A percentile compares a stretch with the other conserved stretches of the same genome.
These are phyloP conservation scores for Drosophila ohnishii DNA, from an alignment of 1,140 invertebrate genomes.

Conservation along the genomic window DNA sequence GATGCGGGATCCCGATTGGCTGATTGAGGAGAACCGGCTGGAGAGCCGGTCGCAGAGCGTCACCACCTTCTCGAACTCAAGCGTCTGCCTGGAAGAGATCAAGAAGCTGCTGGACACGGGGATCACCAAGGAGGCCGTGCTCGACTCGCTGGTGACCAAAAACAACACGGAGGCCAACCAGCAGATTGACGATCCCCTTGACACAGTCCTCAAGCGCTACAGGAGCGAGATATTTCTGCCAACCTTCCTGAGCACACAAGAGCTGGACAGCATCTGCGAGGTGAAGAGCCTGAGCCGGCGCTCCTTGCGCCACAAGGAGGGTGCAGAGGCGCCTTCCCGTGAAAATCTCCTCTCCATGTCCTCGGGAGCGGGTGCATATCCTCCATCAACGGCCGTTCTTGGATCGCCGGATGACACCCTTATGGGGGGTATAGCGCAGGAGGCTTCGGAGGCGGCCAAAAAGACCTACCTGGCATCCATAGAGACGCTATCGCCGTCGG, in stretches of 20 bases:
- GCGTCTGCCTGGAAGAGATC: slow-evolving; percentile 86
- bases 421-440: slow-evolving; percentile 62
- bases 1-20: slow-evolving; percentile 93
- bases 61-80: slow-evolving; percentile 82
- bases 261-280: slow-evolving; percentile 74
- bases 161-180: slow-evolving; percentile 83
- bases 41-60: slow-evolving; percentile 82
- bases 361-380: slow-evolving; percentile 60
- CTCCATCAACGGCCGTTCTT: slow-evolving; percentile 50
- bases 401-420: slow-evolving; percentile 71
- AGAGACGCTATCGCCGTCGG: slow-evolving; percentile 78
- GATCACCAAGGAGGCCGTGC: slow-evolving; percentile 86
- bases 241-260: slow-evolving; percentile 71
- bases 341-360: slow-evolving; percentile 79
- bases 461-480: slow-evolving; percentile 73
- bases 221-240: slow-evolving; percentile 80
- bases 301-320: slow-evolving; percentile 73
- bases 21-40: slow-evolving; percentile 85
- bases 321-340: slow-evolving; percentile 69
- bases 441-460: slow-evolving; percentile 49
- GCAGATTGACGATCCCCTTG: slow-evolving; percentile 76
- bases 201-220: slow-evolving; percentile 69
- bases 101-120: slow-evolving; percentile 87
- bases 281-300: slow-evolving; percentile 73
- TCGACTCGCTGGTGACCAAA: slow-evolving; percentile 86